Percentiles rank a stretch among this genome's conserved stretches.
phyloP scores from a whole-genome alignment of 2,113 vertebrate species.

The Trichechus manatus region DNA sequence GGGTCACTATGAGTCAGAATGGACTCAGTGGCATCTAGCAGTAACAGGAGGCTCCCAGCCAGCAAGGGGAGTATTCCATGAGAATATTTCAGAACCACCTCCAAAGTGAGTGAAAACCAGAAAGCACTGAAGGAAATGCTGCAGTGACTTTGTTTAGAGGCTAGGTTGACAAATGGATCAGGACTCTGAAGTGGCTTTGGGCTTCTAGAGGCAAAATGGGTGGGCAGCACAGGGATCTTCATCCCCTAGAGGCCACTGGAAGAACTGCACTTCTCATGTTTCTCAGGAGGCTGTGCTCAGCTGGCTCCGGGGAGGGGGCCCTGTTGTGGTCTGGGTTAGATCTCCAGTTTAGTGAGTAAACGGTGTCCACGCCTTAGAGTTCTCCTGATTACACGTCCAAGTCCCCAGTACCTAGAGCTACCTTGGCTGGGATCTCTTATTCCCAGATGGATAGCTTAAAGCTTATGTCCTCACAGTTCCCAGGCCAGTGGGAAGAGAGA shows the following conservation, averaged over 20 bases:
- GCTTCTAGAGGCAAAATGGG: background rate
- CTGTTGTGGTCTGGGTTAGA: fast-evolving
- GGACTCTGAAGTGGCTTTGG: background rate
- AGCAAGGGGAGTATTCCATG: background rate
- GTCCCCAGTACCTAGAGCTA: background rate
- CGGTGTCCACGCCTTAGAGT: fast-evolving
- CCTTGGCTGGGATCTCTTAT: background rate
- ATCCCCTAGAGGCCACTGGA: fast-evolving
- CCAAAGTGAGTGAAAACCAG: background rate
- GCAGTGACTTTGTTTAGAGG: background rate
- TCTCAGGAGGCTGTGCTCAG: background rate
- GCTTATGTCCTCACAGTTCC: too few relatives aligned
- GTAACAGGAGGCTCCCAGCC: background rate
- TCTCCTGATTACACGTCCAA: background rate
- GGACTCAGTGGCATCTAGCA: too few relatives aligned
- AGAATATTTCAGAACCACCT: conserved; percentile 47
- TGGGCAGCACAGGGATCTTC: background rate
- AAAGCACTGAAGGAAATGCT: background rate
- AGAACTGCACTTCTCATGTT: background rate
- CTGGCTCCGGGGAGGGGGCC: too few relatives aligned
- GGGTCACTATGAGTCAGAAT: too few relatives aligned
- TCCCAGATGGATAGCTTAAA: background rate
- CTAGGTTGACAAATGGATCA: background rate
- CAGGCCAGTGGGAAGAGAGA: background rate
- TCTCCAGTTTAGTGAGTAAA: background rate